Percentiles rank a stretch among this genome's conserved stretches.
These are phyloP conservation scores for Drosophila austrosaltans DNA, from an alignment of 2,888 invertebrate genomes.

Conservation along the genomic window DNA sequence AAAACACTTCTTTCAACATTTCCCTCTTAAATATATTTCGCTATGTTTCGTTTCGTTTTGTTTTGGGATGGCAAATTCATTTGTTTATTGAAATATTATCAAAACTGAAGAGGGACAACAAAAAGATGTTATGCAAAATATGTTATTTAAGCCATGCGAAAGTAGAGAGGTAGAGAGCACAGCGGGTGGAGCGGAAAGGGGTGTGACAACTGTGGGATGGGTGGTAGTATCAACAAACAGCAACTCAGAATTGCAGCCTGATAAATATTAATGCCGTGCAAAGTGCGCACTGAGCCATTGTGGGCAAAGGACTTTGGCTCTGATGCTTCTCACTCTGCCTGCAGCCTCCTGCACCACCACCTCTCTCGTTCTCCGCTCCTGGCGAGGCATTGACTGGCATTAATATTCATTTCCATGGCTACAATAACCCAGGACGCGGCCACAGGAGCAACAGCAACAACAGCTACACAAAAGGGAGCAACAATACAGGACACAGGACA, in stretches of 20 bases:
- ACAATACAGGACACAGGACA: slow-evolving; percentile 12
- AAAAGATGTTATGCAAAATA: slow-evolving; percentile 68
- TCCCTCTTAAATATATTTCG: background rate
- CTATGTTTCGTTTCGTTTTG: slow-evolving; percentile 3
- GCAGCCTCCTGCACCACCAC: slow-evolving; percentile 9
- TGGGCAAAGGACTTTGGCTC: slow-evolving; percentile 74
- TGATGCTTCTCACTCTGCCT: slow-evolving; percentile 9
- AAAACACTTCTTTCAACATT: background rate
- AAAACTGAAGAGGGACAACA: slow-evolving; percentile 44
- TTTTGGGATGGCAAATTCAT: slow-evolving; percentile 57
- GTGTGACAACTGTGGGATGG: background rate
- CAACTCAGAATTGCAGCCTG: slow-evolving; percentile 71
- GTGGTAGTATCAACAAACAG: slow-evolving; percentile 39
- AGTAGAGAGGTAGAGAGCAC: slow-evolving; percentile 23
- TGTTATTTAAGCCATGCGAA: slow-evolving; percentile 50
- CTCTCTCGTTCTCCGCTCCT: background rate
- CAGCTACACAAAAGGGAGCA: slow-evolving; percentile 20
- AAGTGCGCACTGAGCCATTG: slow-evolving; percentile 78
- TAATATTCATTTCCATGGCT: slow-evolving; percentile 78
- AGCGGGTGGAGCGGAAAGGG: background rate
- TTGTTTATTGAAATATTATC: slow-evolving; percentile 74
- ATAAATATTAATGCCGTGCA: slow-evolving; percentile 77
- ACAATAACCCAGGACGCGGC: slow-evolving; percentile 67
- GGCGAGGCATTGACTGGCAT: slow-evolving; percentile 57
- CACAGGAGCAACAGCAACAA: slow-evolving; percentile 64